These are phyloP conservation scores for Ypsolopha scabrella DNA, from an alignment of 2,888 invertebrate genomes.

Conservation along the genomic window DNA sequence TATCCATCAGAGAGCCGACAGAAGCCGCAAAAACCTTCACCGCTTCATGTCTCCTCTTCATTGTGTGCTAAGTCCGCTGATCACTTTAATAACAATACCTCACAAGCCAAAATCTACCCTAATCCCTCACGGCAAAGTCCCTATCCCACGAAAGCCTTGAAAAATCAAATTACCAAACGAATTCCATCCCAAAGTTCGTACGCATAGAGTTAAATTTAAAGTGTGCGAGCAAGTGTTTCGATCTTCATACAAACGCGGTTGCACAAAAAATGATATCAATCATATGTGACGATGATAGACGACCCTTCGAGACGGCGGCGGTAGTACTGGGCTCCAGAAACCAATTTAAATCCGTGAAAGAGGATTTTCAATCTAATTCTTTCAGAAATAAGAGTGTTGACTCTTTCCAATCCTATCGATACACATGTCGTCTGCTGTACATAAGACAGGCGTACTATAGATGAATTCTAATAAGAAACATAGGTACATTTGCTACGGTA, in stretches of 20 bases:
- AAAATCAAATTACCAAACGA: constrained; percentile 7
- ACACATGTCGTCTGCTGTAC: no score
- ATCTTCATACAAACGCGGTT: background rate
- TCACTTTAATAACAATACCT: constrained; percentile 23
- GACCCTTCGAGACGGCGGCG: constrained; percentile 15
- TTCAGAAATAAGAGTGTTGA: no score
- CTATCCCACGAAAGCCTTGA: no score
- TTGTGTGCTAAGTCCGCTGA: constrained; percentile 39
- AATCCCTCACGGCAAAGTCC: background rate
- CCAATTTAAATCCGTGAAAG: no score
- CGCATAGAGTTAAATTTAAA: background rate
- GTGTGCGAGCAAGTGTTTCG: constrained; percentile 19
- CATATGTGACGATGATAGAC: constrained; percentile 56
- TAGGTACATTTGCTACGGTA: no score
- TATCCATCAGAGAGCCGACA: constrained; percentile 30
- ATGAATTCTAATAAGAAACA: no score
- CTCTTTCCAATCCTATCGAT: no score
- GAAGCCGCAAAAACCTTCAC: constrained; percentile 32
- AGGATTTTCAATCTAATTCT: no score
- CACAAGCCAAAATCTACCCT: constrained; percentile 19
- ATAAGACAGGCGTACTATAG: no score
- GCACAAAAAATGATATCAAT: constrained; percentile 55
- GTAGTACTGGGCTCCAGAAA: constrained; percentile 5
- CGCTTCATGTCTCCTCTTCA: constrained; percentile 32
- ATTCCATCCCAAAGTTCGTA: constrained; percentile 1